Percentiles rank a stretch among this genome's conserved stretches.
Conservation (phyloP, 2,113 vertebrate genomes). For the Sander lucioperca region DNA sequence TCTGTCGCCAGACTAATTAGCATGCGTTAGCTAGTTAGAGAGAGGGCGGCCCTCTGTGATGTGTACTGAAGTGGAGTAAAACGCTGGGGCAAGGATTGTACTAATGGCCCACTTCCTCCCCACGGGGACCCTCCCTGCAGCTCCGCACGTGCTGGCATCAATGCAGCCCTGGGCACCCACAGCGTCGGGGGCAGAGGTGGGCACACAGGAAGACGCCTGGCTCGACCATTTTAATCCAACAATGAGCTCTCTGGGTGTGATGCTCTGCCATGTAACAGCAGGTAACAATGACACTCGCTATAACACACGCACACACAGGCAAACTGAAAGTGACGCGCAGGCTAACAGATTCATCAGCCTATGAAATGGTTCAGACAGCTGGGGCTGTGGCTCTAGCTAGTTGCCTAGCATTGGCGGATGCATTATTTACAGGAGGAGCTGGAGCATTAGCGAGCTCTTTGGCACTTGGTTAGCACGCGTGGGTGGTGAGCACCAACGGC, state of each 20-base stretch:
- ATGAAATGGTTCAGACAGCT: conserved; percentile 72
- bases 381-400: conserved; percentile 41
- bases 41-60: conserved; percentile 77
- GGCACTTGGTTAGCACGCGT: conserved; percentile 67
- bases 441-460: conserved; percentile 66
- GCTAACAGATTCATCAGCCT: conserved; percentile 71
- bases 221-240: conserved; percentile 31
- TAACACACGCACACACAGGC: conserved; percentile 18
- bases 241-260: conserved; percentile 34
- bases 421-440: conserved; percentile 74
- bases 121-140: conserved; percentile 65
- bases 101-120: conserved; percentile 84
- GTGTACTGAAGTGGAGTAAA: conserved; percentile 82
- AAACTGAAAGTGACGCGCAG: conserved; percentile 45
- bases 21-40: conserved; percentile 78
- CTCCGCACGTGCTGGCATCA: conserved; percentile 75
- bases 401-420: conserved; percentile 53
- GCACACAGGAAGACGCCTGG: conserved; percentile 34
- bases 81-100: conserved; percentile 75
- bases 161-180: conserved; percentile 68
- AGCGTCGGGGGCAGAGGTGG: conserved; percentile 32
- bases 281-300: conserved; percentile 60
- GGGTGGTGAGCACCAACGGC: conserved; percentile 53
- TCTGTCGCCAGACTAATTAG: conserved; percentile 81
- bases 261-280: conserved; percentile 35